Evolutionary conservation across 2,888 invertebrate genomes (phyloP).

Genomic region (Napeogenes sylphis): DNA sequence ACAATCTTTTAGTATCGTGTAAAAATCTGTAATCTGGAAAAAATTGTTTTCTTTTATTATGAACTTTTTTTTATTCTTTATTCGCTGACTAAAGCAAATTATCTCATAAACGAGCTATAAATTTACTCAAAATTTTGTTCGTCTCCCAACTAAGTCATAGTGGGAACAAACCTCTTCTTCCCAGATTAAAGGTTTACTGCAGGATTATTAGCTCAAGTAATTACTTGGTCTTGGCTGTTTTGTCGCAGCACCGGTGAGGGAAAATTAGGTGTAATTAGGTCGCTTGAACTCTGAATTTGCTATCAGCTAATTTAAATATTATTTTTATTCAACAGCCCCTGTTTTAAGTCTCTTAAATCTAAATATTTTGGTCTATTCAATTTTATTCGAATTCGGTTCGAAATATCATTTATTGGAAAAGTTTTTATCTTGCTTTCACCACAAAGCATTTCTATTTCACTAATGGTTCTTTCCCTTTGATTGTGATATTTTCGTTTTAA

Average conservation of each 20-base stretch:
- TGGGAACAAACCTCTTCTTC: slow-evolving; percentile 17
- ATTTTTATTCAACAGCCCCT: too few species aligned
- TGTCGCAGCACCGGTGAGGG: slow-evolving; percentile 16
- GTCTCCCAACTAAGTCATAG: slow-evolving; percentile 10
- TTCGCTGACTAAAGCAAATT: too few species aligned
- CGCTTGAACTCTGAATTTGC: slow-evolving; percentile 11
- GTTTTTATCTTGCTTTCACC: not conserved
- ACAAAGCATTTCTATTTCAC: not conserved
- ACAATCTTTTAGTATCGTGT: too few species aligned
- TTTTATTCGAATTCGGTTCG: too few species aligned
- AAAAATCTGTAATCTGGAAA: too few species aligned
- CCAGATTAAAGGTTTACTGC: slow-evolving; percentile 30
- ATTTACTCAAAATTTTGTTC: not conserved
- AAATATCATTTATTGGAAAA: not conserved
- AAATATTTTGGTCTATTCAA: too few species aligned
- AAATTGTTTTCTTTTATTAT: too few species aligned
- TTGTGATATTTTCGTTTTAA: slow-evolving; percentile 1
- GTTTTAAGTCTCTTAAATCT: too few species aligned
- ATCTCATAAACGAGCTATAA: not conserved
- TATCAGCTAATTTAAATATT: slow-evolving; percentile 3
- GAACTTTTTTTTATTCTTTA: too few species aligned
- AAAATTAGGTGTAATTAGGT: slow-evolving; percentile 25
- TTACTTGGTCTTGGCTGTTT: slow-evolving; percentile 45
- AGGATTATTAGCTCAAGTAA: slow-evolving; percentile 44
- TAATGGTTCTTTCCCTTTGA: slow-evolving; percentile 3